phyloP scores from a whole-genome alignment of 1,140 invertebrate genomes.

The Scaptomyza montana region DNA sequence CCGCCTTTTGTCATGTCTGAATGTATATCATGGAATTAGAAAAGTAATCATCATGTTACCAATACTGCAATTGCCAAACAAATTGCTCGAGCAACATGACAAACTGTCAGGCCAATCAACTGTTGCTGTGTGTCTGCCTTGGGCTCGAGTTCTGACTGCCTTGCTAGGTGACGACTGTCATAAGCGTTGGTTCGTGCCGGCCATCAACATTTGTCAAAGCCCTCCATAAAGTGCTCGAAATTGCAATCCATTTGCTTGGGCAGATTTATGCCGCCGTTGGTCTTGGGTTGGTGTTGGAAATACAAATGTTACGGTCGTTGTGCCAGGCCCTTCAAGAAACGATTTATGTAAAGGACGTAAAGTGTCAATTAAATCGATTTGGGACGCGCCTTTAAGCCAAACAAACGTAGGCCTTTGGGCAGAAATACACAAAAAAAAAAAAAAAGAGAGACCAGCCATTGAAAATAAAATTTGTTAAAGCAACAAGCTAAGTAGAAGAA shows the following conservation, averaged over 20 bases:
- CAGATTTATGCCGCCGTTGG: neutral
- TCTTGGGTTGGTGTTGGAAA: conserved; percentile 34
- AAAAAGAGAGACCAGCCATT: conserved; percentile 10
- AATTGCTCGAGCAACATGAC: conserved; percentile 6
- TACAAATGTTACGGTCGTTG: conserved; percentile 77
- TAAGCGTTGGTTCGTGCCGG: conserved; percentile 4
- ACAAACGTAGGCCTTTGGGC: neutral
- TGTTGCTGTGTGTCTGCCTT: conserved; percentile 35
- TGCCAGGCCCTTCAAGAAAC: conserved; percentile 29
- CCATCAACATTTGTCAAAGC: conserved; percentile 41
- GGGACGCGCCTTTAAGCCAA: conserved; percentile 23
- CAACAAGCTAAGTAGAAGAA: conserved; percentile 19
- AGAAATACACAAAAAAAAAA: conserved; percentile 2
- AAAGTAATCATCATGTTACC: neutral
- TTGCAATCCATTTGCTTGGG: conserved; percentile 44
- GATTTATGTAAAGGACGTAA: conserved; percentile 65
- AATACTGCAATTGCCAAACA: neutral
- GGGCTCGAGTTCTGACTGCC: conserved; percentile 3
- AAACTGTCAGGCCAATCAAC: conserved; percentile 32
- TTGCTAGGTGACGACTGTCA: conserved; percentile 10
- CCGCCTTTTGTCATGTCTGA: neutral
- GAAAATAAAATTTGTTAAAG: conserved; percentile 66
- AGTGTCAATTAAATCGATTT: conserved; percentile 63
- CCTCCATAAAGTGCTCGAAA: conserved; percentile 49
- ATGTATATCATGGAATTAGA: neutral